Percentiles rank a stretch among this genome's conserved stretches.
Evolutionary conservation across 2,113 vertebrate species (phyloP).

Genomic region (Ibidorhyncha struthersii): DNA sequence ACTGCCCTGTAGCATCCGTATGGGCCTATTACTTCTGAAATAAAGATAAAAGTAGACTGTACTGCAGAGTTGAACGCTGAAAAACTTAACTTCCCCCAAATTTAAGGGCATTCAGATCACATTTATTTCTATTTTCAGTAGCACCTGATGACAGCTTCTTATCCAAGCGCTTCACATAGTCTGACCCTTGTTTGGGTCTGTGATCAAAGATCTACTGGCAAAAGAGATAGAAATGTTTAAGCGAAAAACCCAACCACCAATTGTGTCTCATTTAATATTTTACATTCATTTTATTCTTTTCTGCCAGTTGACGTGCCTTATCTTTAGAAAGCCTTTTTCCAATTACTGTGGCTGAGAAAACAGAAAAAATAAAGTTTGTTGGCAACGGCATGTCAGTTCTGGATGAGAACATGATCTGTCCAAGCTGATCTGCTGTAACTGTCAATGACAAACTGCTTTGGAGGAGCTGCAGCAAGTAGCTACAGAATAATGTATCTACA

Average conservation of each 20-base stretch:
- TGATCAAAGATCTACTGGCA: background rate
- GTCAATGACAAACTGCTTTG: background rate
- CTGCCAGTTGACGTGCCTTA: background rate
- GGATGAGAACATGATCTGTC: background rate
- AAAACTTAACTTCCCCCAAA: background rate
- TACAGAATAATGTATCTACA: background rate
- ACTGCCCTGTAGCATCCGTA: background rate
- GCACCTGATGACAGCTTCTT: background rate
- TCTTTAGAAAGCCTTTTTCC: conserved; percentile 7
- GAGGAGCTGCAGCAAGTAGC: background rate
- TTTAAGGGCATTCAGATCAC: background rate
- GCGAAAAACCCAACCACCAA: background rate
- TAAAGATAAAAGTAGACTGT: background rate
- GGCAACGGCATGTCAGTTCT: background rate
- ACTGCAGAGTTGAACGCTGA: background rate
- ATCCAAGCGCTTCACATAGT: background rate
- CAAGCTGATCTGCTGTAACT: background rate
- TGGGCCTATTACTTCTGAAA: background rate
- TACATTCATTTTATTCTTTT: background rate
- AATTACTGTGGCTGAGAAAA: background rate
- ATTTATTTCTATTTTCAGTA: background rate
- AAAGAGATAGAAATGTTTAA: background rate
- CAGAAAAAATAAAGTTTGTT: background rate
- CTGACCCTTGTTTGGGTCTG: background rate
- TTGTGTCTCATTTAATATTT: background rate